Evolutionary conservation across 2,113 vertebrate species (phyloP).

Genomic region (Meleagris gallopavo): DNA sequence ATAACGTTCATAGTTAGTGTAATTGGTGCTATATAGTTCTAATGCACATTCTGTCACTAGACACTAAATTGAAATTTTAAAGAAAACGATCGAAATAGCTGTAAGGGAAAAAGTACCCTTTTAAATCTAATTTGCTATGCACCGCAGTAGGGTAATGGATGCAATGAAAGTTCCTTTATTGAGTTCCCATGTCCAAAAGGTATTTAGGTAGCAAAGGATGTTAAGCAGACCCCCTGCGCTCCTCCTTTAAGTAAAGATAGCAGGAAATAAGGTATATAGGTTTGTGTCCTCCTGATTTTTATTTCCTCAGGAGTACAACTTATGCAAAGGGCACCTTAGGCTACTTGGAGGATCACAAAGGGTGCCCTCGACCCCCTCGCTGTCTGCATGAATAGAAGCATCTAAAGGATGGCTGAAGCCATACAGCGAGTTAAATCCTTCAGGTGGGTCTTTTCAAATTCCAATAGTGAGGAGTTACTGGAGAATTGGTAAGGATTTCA

Average conservation of each 20-base stretch:
- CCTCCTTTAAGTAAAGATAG: conserved; percentile 82
- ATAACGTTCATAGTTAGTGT: conserved; percentile 86
- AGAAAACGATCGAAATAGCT: conserved; percentile 91
- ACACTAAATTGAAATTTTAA: conserved; percentile 96
- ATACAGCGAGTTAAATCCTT: conserved; percentile 83
- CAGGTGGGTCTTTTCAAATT: conserved; percentile 90
- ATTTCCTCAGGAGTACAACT: conserved; percentile 82
- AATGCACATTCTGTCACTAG: conserved; percentile 89
- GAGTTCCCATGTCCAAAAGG: conserved; percentile 92
- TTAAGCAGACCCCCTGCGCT: conserved; percentile 82
- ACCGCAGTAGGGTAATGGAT: conserved; percentile 93
- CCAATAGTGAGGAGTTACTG: conserved; percentile 83
- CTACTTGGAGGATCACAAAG: conserved; percentile 83
- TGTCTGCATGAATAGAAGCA: conserved; percentile 77
- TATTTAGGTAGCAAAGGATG: conserved; percentile 88
- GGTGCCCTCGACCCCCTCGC: conserved; percentile 71
- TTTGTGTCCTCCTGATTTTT: conserved; percentile 82
- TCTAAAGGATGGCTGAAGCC: conserved; percentile 79
- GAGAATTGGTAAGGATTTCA: conserved; percentile 87
- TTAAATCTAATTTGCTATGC: conserved; percentile 99
- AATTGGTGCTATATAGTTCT: conserved; percentile 91
- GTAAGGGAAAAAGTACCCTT: conserved; percentile 89
- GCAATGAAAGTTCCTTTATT: conserved; percentile 87
- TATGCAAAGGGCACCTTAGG: conserved; percentile 85
- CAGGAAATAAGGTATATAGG: conserved; percentile 85